These are phyloP conservation scores for Baccha elongata DNA, from an alignment of 2,888 invertebrate species.

Conservation along the genomic window DNA sequence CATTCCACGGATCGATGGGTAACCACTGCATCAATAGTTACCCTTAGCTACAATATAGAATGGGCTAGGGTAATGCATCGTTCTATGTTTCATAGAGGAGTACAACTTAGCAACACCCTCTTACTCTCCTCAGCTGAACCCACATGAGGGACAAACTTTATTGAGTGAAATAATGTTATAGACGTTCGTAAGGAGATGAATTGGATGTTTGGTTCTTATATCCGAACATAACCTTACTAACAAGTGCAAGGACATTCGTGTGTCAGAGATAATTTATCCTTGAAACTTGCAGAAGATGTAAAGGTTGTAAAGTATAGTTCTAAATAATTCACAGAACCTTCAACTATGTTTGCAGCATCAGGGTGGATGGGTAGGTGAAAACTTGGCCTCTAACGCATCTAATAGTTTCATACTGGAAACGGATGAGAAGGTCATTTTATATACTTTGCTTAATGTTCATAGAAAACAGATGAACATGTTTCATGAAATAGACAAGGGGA, in stretches of 20 bases:
- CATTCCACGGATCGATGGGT: constrained; percentile 49
- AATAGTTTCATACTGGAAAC: not conserved
- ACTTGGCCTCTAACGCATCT: constrained; percentile 14
- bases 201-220: constrained; percentile 33
- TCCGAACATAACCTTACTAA: constrained; percentile 16
- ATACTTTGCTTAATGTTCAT: too few species aligned
- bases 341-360: constrained; percentile 1
- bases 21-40: constrained; percentile 62
- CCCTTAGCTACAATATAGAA: constrained; percentile 4
- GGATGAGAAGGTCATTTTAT: not conserved
- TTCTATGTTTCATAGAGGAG: not conserved
- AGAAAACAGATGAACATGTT: too few species aligned
- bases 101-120: not conserved
- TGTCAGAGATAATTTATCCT: constrained; percentile 21
- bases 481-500: too few species aligned
- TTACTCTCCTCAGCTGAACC: not conserved
- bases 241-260: constrained; percentile 36
- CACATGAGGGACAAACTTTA: constrained; percentile 51
- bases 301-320: not conserved
- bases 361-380: not conserved
- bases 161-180: constrained; percentile 52
- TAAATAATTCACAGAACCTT: constrained; percentile 42
- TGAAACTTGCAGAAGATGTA: constrained; percentile 20
- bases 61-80: constrained; percentile 17
- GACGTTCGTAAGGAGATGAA: constrained; percentile 42